These are phyloP conservation scores for Mastomys coucha DNA, from an alignment of 2,113 vertebrate species.

Conservation along the genomic window DNA sequence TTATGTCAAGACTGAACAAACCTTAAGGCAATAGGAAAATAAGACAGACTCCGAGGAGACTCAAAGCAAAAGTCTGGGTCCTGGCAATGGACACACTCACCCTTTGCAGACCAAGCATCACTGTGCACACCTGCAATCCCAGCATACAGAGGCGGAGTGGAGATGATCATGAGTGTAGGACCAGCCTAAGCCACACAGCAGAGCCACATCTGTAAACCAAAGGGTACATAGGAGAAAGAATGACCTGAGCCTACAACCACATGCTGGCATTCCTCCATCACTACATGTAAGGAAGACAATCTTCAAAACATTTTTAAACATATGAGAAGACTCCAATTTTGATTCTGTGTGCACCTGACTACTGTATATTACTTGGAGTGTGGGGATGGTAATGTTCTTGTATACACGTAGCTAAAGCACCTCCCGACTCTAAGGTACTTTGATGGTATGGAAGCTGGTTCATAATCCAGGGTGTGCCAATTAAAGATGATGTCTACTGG, in stretches of 20 bases:
- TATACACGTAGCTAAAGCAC: not conserved
- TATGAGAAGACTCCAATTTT: not conserved
- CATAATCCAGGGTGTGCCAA: conserved; percentile 78
- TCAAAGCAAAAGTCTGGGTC: not conserved
- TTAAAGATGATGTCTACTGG: conserved; percentile 83
- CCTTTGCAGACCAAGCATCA: not conserved
- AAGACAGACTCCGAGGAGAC: not conserved
- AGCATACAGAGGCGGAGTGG: fast-evolving
- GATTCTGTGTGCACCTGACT: not conserved
- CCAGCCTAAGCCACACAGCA: not conserved
- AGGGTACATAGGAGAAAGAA: not conserved
- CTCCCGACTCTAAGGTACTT: not conserved
- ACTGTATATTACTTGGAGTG: not conserved
- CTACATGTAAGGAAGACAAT: not conserved
- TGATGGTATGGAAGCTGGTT: not conserved
- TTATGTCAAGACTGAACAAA: not conserved
- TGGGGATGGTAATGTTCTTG: not conserved
- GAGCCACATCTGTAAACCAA: not conserved
- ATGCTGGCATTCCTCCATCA: not conserved
- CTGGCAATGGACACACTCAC: fast-evolving
- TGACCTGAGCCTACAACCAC: not conserved
- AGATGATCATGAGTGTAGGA: not conserved
- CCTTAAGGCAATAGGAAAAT: not conserved
- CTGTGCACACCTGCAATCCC: not conserved
- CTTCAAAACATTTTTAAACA: conserved; percentile 6